These are phyloP conservation scores for Asarcornis scutulata DNA, from an alignment of 2,113 vertebrate species.

Conservation along the genomic window DNA sequence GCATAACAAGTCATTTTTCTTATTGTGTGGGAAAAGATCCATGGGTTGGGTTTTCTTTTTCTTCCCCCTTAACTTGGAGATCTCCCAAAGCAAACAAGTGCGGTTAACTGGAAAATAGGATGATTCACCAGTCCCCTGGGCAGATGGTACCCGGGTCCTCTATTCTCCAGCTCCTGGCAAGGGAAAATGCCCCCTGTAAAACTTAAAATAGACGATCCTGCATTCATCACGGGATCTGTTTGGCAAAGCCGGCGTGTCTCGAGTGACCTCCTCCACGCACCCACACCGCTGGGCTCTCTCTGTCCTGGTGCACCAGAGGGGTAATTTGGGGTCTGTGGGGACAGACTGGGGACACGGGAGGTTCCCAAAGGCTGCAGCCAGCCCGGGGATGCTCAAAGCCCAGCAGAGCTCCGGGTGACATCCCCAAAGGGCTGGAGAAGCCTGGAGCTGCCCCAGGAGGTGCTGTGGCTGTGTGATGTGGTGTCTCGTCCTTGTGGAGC, in stretches of 20 bases:
- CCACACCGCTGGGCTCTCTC: neutral
- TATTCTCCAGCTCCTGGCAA: slow-evolving; percentile 64
- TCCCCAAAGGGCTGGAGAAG: neutral
- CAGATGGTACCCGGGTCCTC: slow-evolving; percentile 68
- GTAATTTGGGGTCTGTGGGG: neutral
- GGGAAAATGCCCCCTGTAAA: slow-evolving; percentile 62
- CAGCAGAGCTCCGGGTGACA: accelerated
- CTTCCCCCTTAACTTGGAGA: slow-evolving; percentile 69
- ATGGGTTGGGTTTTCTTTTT: slow-evolving; percentile 61
- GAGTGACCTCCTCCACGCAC: neutral
- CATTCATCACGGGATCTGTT: neutral
- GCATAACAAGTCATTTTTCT: slow-evolving; percentile 68
- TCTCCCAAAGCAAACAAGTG: slow-evolving; percentile 71
- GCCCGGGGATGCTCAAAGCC: neutral
- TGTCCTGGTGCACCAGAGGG: neutral
- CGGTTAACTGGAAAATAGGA: slow-evolving; percentile 68
- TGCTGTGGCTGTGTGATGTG: neutral
- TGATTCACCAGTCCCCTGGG: slow-evolving; percentile 73
- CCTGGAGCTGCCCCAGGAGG: neutral
- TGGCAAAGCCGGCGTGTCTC: accelerated
- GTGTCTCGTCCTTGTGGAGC: neutral
- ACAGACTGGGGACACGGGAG: accelerated
- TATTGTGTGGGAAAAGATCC: slow-evolving; percentile 72
- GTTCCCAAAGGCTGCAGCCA: neutral
- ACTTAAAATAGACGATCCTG: slow-evolving; percentile 16